Base-by-base conservation (phyloP, 2,888 invertebrate genomes). In the Chrysodeixis includens region DNA sequence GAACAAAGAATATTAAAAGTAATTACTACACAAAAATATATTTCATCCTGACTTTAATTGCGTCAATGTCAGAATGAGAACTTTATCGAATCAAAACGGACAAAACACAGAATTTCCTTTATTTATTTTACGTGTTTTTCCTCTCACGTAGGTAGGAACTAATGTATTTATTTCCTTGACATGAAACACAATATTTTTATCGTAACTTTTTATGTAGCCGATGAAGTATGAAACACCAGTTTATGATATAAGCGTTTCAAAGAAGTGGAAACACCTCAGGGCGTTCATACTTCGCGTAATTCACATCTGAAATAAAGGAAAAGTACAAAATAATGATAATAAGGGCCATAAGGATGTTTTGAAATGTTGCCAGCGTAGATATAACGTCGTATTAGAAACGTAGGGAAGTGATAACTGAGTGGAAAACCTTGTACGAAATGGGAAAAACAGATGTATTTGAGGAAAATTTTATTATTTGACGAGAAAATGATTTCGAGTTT, bases 391-490 rank as follows among this genome's bases (percentile, higher is more conserved):
- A 7, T 49, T 40, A 22, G 16, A 56, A 66, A 59, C 44, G 46
- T 46, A 30, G 22, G 14, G 16, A 35, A 30, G 44, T 55, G 40
- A 61, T 30, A 63, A 54, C 54, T 56, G 30, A 75, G 67, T 75
- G 62, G 64, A 60, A 65, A 71, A 60, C 40, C 49, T 6, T 71
- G 67, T 75, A 58, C 44, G 44, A 49, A 57, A 70, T 64, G 46
- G 62, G 52, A 26, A 53, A n/a, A 66, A 58, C 53, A 57, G 20
- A 64, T 56, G 32, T 62, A 32, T 62, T 55, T 10, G 14, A 46
- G 49, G 49, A 49, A 49, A 49, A 49, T 14, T n/a, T n/a, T n/a
- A n/a, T n/a, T 40, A 54, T 49, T n/a, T 14, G 35, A 61, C 18
- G 4, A 18, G 1, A 58, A 61, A 61, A 56, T 60, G 5, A 53